Evolutionary conservation across 2,797 vertebrate genomes (phyloP).

Genomic region (Pseudochaenichthys georgianus): DNA sequence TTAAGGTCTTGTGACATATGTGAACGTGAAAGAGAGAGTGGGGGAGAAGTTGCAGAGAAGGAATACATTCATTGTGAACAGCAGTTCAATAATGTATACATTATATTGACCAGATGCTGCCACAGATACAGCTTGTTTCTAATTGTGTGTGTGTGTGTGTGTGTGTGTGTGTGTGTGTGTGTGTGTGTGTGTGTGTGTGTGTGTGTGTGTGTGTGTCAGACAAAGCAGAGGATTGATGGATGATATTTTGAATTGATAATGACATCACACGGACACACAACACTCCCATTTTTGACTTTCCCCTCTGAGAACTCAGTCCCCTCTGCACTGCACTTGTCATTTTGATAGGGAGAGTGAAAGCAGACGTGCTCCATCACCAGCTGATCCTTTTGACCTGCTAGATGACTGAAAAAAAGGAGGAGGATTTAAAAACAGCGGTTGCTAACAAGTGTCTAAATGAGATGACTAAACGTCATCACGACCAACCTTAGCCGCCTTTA

Average conservation of each 20-base stretch:
- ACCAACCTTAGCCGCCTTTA: no score
- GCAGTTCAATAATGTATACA: slow-evolving; percentile 39
- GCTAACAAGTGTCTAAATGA: no score
- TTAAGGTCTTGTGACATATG: slow-evolving; percentile 46
- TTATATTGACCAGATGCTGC: slow-evolving; percentile 26
- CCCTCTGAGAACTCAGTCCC: slow-evolving; percentile 15
- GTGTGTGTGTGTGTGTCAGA: slow-evolving; percentile 35
- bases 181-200: no score
- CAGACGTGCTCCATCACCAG: slow-evolving; percentile 5
- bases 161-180: slow-evolving; percentile 1
- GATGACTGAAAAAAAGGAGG: no score
- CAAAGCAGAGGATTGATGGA: slow-evolving; percentile 73
- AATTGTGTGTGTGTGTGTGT: slow-evolving; percentile 9
- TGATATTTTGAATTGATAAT: slow-evolving; percentile 74
- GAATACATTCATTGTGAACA: slow-evolving; percentile 13
- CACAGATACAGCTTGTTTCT: slow-evolving; percentile 19
- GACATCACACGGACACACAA: slow-evolving; percentile 66
- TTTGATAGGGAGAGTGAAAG: not conserved
- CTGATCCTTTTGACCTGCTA: slow-evolving; percentile 7
- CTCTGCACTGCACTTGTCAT: slow-evolving; percentile 15
- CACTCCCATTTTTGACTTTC: slow-evolving; percentile 32
- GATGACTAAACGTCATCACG: no score
- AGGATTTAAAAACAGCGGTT: no score
- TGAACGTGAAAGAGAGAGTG: slow-evolving; percentile 13
- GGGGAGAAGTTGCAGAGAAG: slow-evolving; percentile 2